These are phyloP conservation scores for Melanotaenia pygmaea DNA, from an alignment of 2,797 vertebrate genomes.

Conservation along the genomic window DNA sequence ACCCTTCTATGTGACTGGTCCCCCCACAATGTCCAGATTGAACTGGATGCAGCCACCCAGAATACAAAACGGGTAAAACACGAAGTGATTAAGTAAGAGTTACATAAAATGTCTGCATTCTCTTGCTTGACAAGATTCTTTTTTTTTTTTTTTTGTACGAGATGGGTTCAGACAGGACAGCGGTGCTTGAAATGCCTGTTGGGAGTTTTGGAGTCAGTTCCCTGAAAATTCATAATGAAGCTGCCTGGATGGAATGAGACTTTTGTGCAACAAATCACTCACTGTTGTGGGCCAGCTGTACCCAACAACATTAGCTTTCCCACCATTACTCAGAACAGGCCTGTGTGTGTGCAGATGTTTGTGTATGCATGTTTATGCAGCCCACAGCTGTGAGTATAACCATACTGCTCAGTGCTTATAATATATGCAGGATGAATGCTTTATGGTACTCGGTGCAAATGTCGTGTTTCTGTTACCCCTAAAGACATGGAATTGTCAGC, in stretches of 20 bases:
- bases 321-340: conserved; percentile 4
- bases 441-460: conserved; percentile 35
- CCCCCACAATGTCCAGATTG: conserved; percentile 48
- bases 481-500: conserved; percentile 30
- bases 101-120: conserved; percentile 66
- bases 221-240: not conserved
- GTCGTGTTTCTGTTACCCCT: conserved; percentile 27
- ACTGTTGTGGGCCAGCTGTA: conserved; percentile 15
- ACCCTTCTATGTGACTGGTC: conserved; percentile 25
- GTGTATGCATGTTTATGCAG: conserved; percentile 1
- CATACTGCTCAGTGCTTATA: not conserved
- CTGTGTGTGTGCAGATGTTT: conserved; percentile 2
- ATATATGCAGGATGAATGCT: conserved; percentile 32
- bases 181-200: conserved; percentile 17
- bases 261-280: conserved; percentile 9
- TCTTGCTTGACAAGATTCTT: conserved; percentile 44
- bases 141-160: conserved; percentile 2
- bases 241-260: not conserved
- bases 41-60: conserved; percentile 51
- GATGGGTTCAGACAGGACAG: conserved; percentile 17
- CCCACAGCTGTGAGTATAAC: conserved; percentile 2
- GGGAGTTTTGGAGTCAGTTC: not conserved
- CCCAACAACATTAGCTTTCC: conserved; percentile 9
- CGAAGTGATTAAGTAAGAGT: conserved; percentile 53
- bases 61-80: conserved; percentile 42